Evolutionary conservation across 1,140 invertebrate species (phyloP).

Genomic region (Cydia fagiglandana): DNA sequence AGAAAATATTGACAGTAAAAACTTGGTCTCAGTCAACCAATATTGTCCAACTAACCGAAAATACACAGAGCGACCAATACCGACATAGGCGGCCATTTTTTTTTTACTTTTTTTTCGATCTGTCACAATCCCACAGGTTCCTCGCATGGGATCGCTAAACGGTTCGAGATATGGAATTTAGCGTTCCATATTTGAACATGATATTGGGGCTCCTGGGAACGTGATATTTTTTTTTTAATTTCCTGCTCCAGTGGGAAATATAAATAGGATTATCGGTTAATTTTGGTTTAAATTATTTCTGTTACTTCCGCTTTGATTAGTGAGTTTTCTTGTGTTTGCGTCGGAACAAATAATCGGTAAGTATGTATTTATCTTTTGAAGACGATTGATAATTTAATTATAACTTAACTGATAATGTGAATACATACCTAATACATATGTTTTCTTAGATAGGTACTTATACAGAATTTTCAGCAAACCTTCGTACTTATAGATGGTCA

Average conservation of each 20-base stretch:
- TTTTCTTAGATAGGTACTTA: background rate
- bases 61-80: slow-evolving; percentile 25
- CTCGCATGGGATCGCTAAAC: slow-evolving; percentile 56
- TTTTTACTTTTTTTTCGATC: background rate
- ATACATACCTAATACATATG: background rate
- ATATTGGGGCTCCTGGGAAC: slow-evolving; percentile 63
- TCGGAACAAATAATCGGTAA: slow-evolving; percentile 1
- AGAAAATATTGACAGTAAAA: slow-evolving; percentile 10
- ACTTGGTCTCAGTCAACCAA: background rate
- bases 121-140: slow-evolving; percentile 28
- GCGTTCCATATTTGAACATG: slow-evolving; percentile 54
- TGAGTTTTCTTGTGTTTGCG: background rate
- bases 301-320: slow-evolving; percentile 48
- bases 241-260: slow-evolving; percentile 59
- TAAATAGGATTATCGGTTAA: slow-evolving; percentile 52
- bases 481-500: too few relatives aligned
- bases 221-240: slow-evolving; percentile 50
- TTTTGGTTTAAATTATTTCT: slow-evolving; percentile 33
- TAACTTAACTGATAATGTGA: background rate
- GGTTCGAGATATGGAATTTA: slow-evolving; percentile 63
- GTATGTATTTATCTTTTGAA: background rate
- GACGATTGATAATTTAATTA: background rate
- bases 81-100: background rate
- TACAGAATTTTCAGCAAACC: too few relatives aligned
- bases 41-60: slow-evolving; percentile 12